Conservation (phyloP, 1,140 invertebrate genomes). For the Phortica variegata region DNA sequence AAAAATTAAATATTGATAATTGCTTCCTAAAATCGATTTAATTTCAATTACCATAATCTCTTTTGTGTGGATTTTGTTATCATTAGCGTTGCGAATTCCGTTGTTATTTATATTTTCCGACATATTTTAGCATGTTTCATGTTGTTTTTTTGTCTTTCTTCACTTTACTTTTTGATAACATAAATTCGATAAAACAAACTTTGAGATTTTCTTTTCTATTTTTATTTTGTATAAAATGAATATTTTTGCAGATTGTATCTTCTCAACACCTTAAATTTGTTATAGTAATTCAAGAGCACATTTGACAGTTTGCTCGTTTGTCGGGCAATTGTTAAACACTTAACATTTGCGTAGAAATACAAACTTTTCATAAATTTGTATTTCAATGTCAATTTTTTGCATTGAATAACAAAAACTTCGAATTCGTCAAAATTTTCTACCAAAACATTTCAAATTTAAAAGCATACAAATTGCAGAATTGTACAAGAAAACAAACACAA, state of each 20-base stretch:
- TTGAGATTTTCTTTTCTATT: no score
- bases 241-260: no score
- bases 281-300: no score
- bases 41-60: background rate
- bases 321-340: no score
- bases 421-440: constrained; percentile 21
- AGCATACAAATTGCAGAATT: constrained; percentile 15
- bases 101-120: constrained; percentile 11
- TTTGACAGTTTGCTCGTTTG: no score
- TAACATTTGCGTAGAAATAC: no score
- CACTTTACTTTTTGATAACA: no score
- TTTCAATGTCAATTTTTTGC: constrained; percentile 18
- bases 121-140: no score
- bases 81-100: constrained; percentile 20
- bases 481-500: constrained; percentile 19
- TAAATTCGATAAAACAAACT: no score
- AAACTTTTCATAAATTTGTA: constrained; percentile 26
- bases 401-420: constrained; percentile 12
- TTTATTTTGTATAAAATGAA: no score
- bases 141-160: no score
- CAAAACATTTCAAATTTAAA: constrained; percentile 27
- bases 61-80: constrained; percentile 15
- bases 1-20: constrained; percentile 50
- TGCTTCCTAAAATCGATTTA: constrained; percentile 31
- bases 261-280: no score